Percentiles rank a stretch among this genome's conserved stretches.
These are phyloP conservation scores for Podilymbus podiceps DNA, from an alignment of 2,113 vertebrate species.

Conservation along the genomic window DNA sequence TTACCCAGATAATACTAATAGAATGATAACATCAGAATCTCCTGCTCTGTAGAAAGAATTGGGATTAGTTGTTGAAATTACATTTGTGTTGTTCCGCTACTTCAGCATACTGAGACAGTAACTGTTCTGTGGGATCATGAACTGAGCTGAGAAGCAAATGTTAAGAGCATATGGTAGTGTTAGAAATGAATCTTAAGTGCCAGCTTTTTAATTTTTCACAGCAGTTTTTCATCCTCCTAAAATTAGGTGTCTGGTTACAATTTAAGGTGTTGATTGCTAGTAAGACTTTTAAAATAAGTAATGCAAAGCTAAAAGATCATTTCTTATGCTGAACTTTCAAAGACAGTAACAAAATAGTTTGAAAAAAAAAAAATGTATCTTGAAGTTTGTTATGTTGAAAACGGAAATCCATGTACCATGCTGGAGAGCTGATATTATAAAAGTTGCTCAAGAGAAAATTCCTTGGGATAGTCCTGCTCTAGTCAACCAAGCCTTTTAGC, in stretches of 20 bases:
- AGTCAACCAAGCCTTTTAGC: not conserved
- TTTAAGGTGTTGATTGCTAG: not conserved
- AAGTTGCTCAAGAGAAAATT: not conserved
- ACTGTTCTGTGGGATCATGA: not conserved
- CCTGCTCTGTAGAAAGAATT: not conserved
- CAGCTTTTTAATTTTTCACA: not conserved
- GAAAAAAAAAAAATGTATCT: not conserved
- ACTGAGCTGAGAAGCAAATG: not conserved
- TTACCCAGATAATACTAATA: not conserved
- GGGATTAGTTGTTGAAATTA: not conserved
- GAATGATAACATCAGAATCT: not conserved
- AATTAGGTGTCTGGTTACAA: not conserved
- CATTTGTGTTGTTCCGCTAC: not conserved
- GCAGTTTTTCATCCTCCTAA: not conserved
- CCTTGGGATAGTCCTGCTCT: not conserved
- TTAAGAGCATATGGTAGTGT: not conserved
- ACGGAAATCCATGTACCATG: not conserved
- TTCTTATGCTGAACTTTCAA: not conserved
- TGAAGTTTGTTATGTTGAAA: not conserved
- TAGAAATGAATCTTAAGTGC: not conserved
- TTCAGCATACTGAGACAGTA: not conserved
- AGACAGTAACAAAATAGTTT: not conserved
- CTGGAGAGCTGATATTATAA: not conserved
- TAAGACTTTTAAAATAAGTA: not conserved
- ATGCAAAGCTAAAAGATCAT: not conserved